These are phyloP conservation scores for Paramisgurnus dabryanus DNA, from an alignment of 2,113 vertebrate genomes.

Conservation along the genomic window DNA sequence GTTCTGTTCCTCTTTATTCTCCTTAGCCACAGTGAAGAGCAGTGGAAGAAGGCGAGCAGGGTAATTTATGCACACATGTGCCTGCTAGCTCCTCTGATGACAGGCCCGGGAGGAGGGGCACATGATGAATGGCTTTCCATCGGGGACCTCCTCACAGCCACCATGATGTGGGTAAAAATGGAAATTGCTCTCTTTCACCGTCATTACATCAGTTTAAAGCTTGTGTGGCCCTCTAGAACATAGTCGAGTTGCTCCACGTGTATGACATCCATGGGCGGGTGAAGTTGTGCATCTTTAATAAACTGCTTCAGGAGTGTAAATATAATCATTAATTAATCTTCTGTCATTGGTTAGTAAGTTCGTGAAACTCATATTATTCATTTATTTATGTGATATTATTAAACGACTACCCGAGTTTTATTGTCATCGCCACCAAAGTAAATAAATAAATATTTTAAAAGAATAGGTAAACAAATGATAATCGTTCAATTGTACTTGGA, in stretches of 20 bases:
- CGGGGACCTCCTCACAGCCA: slow-evolving; percentile 76
- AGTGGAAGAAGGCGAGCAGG: slow-evolving; percentile 56
- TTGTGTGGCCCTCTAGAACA: slow-evolving; percentile 80
- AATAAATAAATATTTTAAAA: not conserved
- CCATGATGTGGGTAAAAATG: slow-evolving; percentile 80
- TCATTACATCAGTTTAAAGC: slow-evolving; percentile 80
- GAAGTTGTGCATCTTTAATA: slow-evolving; percentile 41
- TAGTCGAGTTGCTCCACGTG: slow-evolving; percentile 29
- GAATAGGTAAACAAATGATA: no score
- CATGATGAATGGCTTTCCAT: slow-evolving; percentile 82
- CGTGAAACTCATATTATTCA: not conserved
- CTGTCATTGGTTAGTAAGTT: slow-evolving; percentile 2
- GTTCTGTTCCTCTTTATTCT: slow-evolving; percentile 67
- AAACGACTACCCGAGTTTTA: not conserved
- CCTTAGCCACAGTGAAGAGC: slow-evolving; percentile 55
- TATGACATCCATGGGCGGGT: slow-evolving; percentile 27
- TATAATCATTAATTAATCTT: slow-evolving; percentile 42
- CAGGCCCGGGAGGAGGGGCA: slow-evolving; percentile 76
- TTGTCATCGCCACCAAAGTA: not conserved
- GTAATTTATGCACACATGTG: slow-evolving; percentile 82
- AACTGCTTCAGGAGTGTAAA: slow-evolving; percentile 24
- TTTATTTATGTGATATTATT: not conserved
- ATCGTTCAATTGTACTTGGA: no score
- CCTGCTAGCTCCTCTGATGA: slow-evolving; percentile 77
- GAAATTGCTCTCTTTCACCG: slow-evolving; percentile 80